Conservation (phyloP, 1,140 invertebrate species). For the Phymastichus coffea region DNA sequence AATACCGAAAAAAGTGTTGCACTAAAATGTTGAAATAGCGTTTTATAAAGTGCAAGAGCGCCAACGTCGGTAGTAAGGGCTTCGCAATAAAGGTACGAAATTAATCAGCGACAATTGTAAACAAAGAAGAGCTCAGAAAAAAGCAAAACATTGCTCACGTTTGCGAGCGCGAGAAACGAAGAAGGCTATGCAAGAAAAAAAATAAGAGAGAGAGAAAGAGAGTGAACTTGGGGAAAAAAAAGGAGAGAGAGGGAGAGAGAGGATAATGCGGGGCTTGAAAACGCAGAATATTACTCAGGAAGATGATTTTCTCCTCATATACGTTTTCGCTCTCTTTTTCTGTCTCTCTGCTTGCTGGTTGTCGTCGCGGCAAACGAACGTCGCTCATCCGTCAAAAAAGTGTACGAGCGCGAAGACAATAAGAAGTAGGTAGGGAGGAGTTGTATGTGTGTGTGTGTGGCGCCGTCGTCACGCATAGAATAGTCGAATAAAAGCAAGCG, state of each 20-base stretch:
- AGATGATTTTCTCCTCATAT: constrained; percentile 26
- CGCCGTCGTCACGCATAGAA: neutral
- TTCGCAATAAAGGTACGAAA: constrained; percentile 4
- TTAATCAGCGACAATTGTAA: constrained; percentile 16
- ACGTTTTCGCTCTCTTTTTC: too few relatives aligned
- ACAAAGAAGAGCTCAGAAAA: neutral
- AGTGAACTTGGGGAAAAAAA: too few relatives aligned
- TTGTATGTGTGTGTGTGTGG: neutral
- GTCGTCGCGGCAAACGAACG: constrained; percentile 5
- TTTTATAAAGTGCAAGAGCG: too few relatives aligned
- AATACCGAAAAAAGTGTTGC: too few relatives aligned
- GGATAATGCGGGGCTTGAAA: constrained; percentile 16
- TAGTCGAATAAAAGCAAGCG: neutral
- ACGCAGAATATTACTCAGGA: constrained; percentile 23
- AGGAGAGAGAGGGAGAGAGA: constrained; percentile 4
- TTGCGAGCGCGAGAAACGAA: neutral
- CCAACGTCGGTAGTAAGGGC: too few relatives aligned
- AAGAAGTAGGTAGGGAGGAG: constrained; percentile 15
- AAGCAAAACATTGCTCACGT: too few relatives aligned
- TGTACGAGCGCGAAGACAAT: constrained; percentile 16
- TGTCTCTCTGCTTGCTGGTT: too few relatives aligned
- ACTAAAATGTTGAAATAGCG: too few relatives aligned
- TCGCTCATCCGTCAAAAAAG: constrained; percentile 12
- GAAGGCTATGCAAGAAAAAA: constrained; percentile 16
- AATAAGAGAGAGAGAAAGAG: constrained; percentile 6